Percentiles rank a stretch among this genome's conserved stretches.
Evolutionary conservation across 2,888 invertebrate species (phyloP).

Genomic region (Kuschelorhynchus macadamiae): DNA sequence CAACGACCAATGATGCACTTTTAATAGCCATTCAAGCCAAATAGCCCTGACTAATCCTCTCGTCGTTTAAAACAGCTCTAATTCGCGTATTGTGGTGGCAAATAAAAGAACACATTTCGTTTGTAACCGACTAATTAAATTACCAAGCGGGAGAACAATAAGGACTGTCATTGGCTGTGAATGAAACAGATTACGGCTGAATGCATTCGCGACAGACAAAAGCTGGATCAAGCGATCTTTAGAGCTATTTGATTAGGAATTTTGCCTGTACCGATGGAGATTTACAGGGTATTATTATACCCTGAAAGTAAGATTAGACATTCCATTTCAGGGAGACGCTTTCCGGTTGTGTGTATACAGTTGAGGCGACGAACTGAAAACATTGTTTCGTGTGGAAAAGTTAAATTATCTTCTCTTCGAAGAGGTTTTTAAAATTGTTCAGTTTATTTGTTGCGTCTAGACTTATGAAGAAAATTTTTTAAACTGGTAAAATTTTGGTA

Average conservation of each 20-base stretch:
- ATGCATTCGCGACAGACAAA: conserved; percentile 45
- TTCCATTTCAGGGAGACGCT: too few relatives aligned
- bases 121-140: conserved; percentile 43
- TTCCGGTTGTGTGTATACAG: too few relatives aligned
- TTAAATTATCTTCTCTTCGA: too few relatives aligned
- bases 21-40: too few relatives aligned
- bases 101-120: conserved; percentile 47
- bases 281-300: conserved; percentile 18
- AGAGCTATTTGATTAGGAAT: conserved; percentile 41
- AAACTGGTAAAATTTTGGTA: too few relatives aligned
- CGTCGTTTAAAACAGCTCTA: conserved; percentile 37
- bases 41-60: conserved; percentile 34
- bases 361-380: too few relatives aligned
- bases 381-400: too few relatives aligned
- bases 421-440: too few relatives aligned
- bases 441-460: too few relatives aligned
- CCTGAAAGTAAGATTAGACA: conserved; percentile 3
- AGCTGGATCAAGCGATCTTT: conserved; percentile 39
- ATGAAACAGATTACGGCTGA: conserved; percentile 44
- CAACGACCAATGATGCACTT: too few relatives aligned
- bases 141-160: conserved; percentile 45
- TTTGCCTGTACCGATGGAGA: conserved; percentile 15
- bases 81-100: conserved; percentile 45
- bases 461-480: too few relatives aligned
- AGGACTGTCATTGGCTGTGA: conserved; percentile 45